These are phyloP conservation scores for Neogale vison DNA, from an alignment of 2,113 vertebrate genomes.

Conservation along the genomic window DNA sequence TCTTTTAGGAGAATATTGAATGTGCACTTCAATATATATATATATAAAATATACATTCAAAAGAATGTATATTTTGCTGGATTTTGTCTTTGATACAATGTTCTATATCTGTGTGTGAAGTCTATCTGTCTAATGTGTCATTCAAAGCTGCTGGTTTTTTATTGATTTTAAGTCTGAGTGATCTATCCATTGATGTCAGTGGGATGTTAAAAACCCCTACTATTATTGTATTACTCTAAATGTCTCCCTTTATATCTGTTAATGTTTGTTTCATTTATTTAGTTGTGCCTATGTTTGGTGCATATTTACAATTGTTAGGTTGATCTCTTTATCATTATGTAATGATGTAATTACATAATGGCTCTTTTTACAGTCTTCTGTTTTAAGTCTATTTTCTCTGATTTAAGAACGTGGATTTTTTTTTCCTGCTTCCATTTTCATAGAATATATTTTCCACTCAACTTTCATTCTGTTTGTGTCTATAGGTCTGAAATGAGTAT, in stretches of 20 bases:
- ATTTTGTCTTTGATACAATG: not conserved
- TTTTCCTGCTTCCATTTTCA: not conserved
- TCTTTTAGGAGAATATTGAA: not conserved
- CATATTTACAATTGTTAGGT: not conserved
- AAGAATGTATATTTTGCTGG: not conserved
- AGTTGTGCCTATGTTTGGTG: not conserved
- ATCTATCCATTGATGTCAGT: not conserved
- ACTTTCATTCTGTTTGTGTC: not conserved
- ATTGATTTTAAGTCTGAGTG: not conserved
- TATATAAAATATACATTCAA: not conserved
- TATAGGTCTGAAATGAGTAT: not conserved
- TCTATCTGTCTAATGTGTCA: not conserved
- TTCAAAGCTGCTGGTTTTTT: not conserved
- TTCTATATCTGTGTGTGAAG: not conserved
- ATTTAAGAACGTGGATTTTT: not conserved
- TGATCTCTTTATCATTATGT: not conserved
- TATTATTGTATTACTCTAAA: not conserved
- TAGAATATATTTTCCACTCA: not conserved
- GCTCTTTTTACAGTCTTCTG: not conserved
- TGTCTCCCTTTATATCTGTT: not conserved
- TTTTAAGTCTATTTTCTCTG: not conserved
- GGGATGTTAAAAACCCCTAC: not conserved
- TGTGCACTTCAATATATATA: not conserved
- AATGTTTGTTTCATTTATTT: not conserved
- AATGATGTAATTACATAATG: not conserved